Base-by-base conservation (phyloP, 2,888 invertebrate genomes). In the Cataglyphis cursor region DNA sequence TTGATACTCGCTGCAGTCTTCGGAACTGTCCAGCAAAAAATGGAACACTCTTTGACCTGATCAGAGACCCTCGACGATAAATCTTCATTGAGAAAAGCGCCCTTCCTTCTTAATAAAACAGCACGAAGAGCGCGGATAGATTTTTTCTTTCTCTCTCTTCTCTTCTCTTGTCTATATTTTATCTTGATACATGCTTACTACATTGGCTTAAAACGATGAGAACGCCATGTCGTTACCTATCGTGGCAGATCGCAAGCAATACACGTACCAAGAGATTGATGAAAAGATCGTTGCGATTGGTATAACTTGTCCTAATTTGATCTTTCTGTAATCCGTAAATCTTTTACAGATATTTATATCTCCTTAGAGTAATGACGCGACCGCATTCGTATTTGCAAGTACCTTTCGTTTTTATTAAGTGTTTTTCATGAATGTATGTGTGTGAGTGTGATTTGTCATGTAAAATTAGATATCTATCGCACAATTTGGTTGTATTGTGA, bases 1-100 rank as follows among this genome's bases (percentile, higher is more conserved):
- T 95, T 94, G 94, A 95, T 94, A 93, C 93, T 93, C 93, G 93
- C 94, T 93, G 93, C 93, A 94, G 94, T 94, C 93, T 94, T 94
- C 88, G 92, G 78, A 90, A 94, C 94, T 93, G 93, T 93, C 90
- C 92, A 93, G 94, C 93, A 92, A 91, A 91, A 48, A 93, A 92
- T 93, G 93, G 94, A 94, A 93, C 94, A 93, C 93, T 93, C 92
- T 90, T 92, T 91, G 90, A 90, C 88, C 91, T 90, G 90, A 90
- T 90, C 87, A 85, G 90, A 92, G 92, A 92, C 92, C 92, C 90
- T 86, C 64, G 82, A 80, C 84, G 66, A 38, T 73, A 57, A 62
- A 85, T 87, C 81, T 86, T 84, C 65, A 83, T 88, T 90, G 86
- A 85, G 85, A 86, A 85, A 86, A 85, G 82, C 81, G 74, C 85